Percentiles rank a stretch among this genome's conserved stretches.
phyloP scores from a whole-genome alignment of 2,888 invertebrate genomes.

The Eilema depressum region DNA sequence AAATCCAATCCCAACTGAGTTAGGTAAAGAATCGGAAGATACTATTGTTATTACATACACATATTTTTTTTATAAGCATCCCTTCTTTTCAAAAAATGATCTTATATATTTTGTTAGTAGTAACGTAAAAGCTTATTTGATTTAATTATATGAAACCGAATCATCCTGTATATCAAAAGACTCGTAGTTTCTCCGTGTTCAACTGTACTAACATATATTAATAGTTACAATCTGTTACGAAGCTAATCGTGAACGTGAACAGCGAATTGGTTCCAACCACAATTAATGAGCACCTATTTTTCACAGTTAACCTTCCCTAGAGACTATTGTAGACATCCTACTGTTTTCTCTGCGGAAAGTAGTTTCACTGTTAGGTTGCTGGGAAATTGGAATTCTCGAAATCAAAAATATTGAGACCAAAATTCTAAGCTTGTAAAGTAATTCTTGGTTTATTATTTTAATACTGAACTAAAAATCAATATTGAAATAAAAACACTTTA shows the following conservation, averaged over 20 bases:
- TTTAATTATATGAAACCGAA: neutral
- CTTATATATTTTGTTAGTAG: neutral
- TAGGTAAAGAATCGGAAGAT: neutral
- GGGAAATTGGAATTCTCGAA: neutral
- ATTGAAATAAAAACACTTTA: no score
- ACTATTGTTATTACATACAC: neutral
- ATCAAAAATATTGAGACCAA: neutral
- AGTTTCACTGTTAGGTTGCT: neutral
- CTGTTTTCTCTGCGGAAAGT: neutral
- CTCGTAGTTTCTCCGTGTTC: neutral
- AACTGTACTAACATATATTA: conserved; percentile 18
- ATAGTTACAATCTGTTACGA: conserved; percentile 25
- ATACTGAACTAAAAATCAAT: no score
- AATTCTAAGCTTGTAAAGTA: neutral
- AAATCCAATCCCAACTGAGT: neutral
- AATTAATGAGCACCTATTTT: conserved; percentile 29
- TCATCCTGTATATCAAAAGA: conserved; percentile 1
- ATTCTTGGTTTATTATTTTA: no score
- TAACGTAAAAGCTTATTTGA: neutral
- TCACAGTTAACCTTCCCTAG: conserved; percentile 16
- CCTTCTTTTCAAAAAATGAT: no score
- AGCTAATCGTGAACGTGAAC: conserved; percentile 13
- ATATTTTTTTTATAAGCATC: no score
- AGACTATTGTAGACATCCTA: neutral
- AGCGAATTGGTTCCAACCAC: conserved; percentile 23